Evolutionary conservation across 2,797 vertebrate genomes (phyloP), one percentile per base, ranked within the genome.

Genomic region (Propithecus perrieri): DNA sequence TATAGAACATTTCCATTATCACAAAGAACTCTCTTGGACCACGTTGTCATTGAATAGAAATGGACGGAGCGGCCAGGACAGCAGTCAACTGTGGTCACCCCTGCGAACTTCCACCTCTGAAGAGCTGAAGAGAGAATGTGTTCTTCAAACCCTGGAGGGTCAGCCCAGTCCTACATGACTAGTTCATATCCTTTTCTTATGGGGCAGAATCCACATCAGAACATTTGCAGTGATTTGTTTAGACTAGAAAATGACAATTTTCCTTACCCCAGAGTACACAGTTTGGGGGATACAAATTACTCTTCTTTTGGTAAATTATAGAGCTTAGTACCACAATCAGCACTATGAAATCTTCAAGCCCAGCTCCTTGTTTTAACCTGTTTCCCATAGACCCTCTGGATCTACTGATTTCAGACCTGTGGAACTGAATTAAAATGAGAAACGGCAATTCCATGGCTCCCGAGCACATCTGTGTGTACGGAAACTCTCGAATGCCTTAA

Each of bases 51-150:
- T 38, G 53, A 86, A 55, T 4, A 20, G 30, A 71, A 33, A 7
- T 7, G 46, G 5, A n/a, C 2, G 41, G 2, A 9, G 14, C 8
- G 1, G 0, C n/a, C 22, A 55, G 24, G 69, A 50, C 43, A 18
- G n/a, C 2, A 28, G 30, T n/a, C 43, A 57, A 71, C 9, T 18
- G 57, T 5, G 3, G 20, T 83, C 38, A 71, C 11, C 50, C 2
- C 2, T 20, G 9, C 10, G n/a, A 20, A 30, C 35, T 38, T 75
- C 17, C 14, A 4, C 8, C 11, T 30, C 1, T 43, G 38, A 81
- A 65, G 26, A 72, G 8, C 33, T 74, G 35, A 78, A 71, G 22
- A 59, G 7, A 74, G 4, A 41, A 55, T 10, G 8, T 12, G 5
- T 28, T 71, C 41, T 43, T 7, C 22, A 74, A 43, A n/a, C 8